Conservation (phyloP, 2,797 vertebrate species). For the Danio aesculapii region DNA sequence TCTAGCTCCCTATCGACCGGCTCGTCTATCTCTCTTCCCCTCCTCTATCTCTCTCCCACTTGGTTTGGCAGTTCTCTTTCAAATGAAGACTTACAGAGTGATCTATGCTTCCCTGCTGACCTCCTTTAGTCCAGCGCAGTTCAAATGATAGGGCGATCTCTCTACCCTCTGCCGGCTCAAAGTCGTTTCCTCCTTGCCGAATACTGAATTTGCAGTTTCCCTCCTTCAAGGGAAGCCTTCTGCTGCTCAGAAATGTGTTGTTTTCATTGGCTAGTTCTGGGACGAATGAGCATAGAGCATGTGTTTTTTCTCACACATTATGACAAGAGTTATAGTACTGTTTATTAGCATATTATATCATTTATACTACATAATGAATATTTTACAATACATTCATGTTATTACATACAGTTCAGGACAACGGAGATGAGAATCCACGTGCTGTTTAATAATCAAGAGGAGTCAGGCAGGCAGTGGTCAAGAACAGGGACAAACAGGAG, state of each 20-base stretch:
- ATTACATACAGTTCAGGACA: too few species aligned
- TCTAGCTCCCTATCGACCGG: constrained; percentile 63
- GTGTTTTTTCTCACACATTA: constrained; percentile 7
- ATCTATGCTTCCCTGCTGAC: constrained; percentile 58
- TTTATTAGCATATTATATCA: too few species aligned
- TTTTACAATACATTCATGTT: background rate
- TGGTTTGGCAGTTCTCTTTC: constrained; percentile 30
- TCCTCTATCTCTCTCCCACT: constrained; percentile 34
- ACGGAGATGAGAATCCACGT: too few species aligned
- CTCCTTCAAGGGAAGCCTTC: constrained; percentile 38
- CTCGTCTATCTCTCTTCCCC: constrained; percentile 67
- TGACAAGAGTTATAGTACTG: background rate
- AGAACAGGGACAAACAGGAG: too few species aligned
- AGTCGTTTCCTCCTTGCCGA: constrained; percentile 36
- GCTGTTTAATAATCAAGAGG: too few species aligned
- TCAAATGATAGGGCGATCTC: constrained; percentile 48
- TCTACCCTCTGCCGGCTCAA: constrained; percentile 27
- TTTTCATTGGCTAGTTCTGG: constrained; percentile 3
- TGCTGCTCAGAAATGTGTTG: constrained; percentile 25
- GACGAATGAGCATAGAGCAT: constrained; percentile 36
- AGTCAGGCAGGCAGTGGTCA: too few species aligned
- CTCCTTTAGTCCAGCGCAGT: constrained; percentile 49
- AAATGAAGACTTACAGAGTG: constrained; percentile 64
- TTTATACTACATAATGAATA: background rate
- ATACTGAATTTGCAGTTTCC: constrained; percentile 34